A percentile compares a stretch with the other conserved stretches of the same genome.
phyloP scores from a whole-genome alignment of 2,888 invertebrate genomes.

The Lumbricus terrestris region DNA sequence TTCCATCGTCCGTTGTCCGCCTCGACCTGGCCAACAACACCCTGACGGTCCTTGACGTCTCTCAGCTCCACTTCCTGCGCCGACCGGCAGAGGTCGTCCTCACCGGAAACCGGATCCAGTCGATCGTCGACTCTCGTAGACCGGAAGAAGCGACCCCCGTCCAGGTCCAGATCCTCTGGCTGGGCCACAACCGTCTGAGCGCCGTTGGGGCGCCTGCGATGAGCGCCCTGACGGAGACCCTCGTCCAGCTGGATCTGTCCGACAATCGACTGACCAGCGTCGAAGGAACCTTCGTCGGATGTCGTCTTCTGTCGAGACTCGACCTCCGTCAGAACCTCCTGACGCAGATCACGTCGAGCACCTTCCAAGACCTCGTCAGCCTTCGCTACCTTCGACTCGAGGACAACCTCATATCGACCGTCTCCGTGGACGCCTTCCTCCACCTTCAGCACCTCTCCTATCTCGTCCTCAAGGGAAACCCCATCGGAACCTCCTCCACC shows the following conservation, averaged over 20 bases:
- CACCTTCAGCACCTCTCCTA: slow-evolving; percentile 33
- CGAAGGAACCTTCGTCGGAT: background rate
- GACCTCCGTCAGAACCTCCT: slow-evolving; percentile 8
- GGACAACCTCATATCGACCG: slow-evolving; percentile 32
- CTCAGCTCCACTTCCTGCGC: background rate
- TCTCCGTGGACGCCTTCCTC: slow-evolving; percentile 33
- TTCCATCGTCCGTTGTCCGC: background rate
- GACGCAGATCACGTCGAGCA: slow-evolving; percentile 29
- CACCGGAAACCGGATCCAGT: background rate
- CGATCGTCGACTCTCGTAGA: background rate
- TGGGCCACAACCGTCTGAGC: background rate
- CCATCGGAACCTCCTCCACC: slow-evolving; percentile 19
- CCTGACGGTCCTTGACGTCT: background rate
- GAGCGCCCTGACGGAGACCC: background rate
- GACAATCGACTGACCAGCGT: background rate
- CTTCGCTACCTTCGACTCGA: slow-evolving; percentile 36
- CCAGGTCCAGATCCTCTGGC: background rate
- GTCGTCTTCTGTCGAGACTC: background rate
- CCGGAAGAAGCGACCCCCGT: background rate
- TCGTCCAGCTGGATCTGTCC: slow-evolving; percentile 8
- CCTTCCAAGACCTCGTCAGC: slow-evolving; percentile 35
- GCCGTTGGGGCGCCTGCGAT: background rate
- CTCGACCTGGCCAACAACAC: slow-evolving; percentile 10
- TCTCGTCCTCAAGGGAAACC: slow-evolving; percentile 37
- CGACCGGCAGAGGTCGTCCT: slow-evolving; percentile 11